Evolutionary conservation across 2,797 vertebrate genomes (phyloP), one percentile per base, ranked within the genome.

Genomic region (Characodon lateralis): DNA sequence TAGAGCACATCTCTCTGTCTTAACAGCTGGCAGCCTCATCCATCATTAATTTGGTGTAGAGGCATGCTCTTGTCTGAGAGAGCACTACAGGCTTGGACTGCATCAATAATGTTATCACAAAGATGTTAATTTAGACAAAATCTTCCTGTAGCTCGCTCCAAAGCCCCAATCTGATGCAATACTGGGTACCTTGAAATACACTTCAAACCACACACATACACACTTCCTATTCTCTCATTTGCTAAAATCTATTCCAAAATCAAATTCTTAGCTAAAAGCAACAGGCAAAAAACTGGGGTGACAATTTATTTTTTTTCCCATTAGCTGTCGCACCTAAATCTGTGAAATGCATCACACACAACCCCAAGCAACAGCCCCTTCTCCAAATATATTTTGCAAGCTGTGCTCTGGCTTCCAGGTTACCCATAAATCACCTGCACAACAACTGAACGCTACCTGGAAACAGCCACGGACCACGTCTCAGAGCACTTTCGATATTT

Each of bases 201-300:
- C 12, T 69, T 46, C 66, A 69, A 46, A 46, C 41, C 66, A 46
- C 66, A 46, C 35, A 73, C 46, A 72, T 12, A 70, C 13, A 20
- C 26, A 35, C 69, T n/a, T 0, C 22, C 2, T 65, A 69, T 20
- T 72, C 18, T 46, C 72, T 13, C 14, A 78, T 31, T 72, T 48
- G 55, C 77, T 69, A 35, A 31, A 82, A 89, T 81, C 76, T 46
- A 51, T 73, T 79, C 77, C 24, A 78, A 82, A 77, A 83, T 85
- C 80, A 83, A 81, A 66, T 89, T 89, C 13, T 87, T 81, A 87
- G 81, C 74, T 78, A 82, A 85, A 85, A 1, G 0, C 58, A 87
- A 77, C 55, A 76, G 39, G 70, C 14, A 10, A 71, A 78, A 89
- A 84, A 83, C 26, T 8, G 35, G 35, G 35, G 35, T 35, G 35